Evolutionary conservation across 2,888 invertebrate species (phyloP).

Genomic region (Athripsodes cinereus): DNA sequence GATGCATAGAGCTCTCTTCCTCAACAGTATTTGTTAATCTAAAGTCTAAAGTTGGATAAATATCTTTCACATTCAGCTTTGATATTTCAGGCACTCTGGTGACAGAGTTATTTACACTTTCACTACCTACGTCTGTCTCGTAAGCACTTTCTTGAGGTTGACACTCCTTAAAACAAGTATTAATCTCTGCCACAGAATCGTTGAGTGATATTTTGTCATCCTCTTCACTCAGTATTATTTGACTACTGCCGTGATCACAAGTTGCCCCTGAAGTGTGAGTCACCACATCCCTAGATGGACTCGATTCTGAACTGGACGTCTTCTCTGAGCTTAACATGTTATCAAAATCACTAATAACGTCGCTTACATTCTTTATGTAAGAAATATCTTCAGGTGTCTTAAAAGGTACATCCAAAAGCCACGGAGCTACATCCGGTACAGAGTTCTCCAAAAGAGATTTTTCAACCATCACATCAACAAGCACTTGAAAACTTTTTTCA

Average conservation of each 20-base stretch:
- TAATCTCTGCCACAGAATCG: conserved; percentile 8
- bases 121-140: conserved; percentile 22
- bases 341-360: conserved; percentile 59
- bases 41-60: conserved; percentile 25
- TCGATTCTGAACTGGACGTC: conserved; percentile 54
- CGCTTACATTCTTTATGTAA: conserved; percentile 55
- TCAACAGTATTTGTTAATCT: conserved; percentile 19
- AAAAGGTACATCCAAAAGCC: conserved; percentile 54
- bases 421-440: conserved; percentile 45
- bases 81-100: conserved; percentile 25
- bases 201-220: conserved; percentile 2
- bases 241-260: background rate
- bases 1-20: conserved; percentile 8
- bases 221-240: conserved; percentile 4
- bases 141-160: conserved; percentile 10
- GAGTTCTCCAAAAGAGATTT: conserved; percentile 7
- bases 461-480: background rate
- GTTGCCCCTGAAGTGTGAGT: background rate
- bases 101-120: conserved; percentile 15
- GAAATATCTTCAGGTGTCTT: conserved; percentile 55
- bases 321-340: conserved; percentile 57
- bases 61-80: conserved; percentile 14
- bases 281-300: conserved; percentile 42
- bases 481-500: background rate
- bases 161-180: conserved; percentile 12